Base-by-base conservation (phyloP, 2,888 invertebrate species). In the Drosophila anceps region DNA sequence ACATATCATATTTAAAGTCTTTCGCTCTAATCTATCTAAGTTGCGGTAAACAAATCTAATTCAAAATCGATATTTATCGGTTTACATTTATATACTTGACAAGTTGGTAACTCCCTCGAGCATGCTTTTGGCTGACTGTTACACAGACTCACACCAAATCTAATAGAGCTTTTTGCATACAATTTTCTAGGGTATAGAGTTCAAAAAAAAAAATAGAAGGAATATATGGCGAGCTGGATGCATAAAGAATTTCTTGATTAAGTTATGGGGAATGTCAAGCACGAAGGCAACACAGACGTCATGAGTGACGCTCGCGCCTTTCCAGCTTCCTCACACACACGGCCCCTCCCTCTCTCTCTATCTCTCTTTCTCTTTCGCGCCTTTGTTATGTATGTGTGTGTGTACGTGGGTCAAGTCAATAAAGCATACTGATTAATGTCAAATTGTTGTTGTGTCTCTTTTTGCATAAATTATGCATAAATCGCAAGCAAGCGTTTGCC, bases 211-310 rank as follows among this genome's bases (percentile, higher is more conserved):
- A 37, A 33, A 51, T 50, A 37, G 29, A 15, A 51, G 53, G 44
- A 43, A 24, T 44, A 24, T 29, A 53, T 15, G 27, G 57, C 15
- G 2, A 7, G 35, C 27, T 63, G 57, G 20, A 13, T 41, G 24
- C 63, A 63, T 65, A 68, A 82, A 73, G 90, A 89, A 89, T 85
- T 89, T 85, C 84, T 87, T 89, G 88, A 85, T 85, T 85, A 85
- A 85, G 90, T 87, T 80, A 80, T 87, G 68, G 75, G 75, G 82
- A 89, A 84, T 84, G 84, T 71, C 46, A 64, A 61, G 59, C 70
- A 58, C 37, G 48, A 59, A 2, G 33, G 20, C 55, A 51, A 37
- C 46, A 64, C 76, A 77, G 65, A 66, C 59, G 64, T 64, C 68
- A 69, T 71, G 73, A 79, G 68, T 66, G 63, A 57, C 44, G 55